Evolutionary conservation across 2,797 vertebrate species (phyloP).

Genomic region (Sebastes glaucus): DNA sequence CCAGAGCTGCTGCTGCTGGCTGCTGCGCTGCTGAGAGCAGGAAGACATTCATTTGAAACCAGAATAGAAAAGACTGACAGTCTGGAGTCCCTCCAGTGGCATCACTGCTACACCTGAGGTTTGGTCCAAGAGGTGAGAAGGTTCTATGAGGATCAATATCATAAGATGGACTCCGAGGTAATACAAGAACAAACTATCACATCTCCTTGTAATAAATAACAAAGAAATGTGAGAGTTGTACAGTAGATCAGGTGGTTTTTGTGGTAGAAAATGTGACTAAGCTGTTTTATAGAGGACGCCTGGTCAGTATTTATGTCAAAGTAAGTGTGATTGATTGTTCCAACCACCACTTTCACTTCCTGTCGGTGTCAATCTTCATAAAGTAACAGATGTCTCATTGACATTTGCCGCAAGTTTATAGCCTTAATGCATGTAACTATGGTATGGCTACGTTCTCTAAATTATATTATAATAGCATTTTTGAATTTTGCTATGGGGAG

Average conservation of each 20-base stretch:
- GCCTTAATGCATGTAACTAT: not conserved
- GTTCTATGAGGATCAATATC: slow-evolving; percentile 20
- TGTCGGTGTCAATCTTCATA: not conserved
- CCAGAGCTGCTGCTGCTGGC: not conserved
- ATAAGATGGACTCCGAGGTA: slow-evolving; percentile 10
- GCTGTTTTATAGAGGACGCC: slow-evolving; percentile 9
- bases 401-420: not conserved
- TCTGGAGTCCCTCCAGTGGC: not conserved
- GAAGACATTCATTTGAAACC: slow-evolving; percentile 42
- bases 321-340: not conserved
- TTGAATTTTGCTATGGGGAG: not conserved
- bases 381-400: not conserved
- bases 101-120: slow-evolving; percentile 8
- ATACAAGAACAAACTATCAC: slow-evolving; percentile 25
- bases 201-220: slow-evolving; percentile 19
- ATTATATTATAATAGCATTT: no score
- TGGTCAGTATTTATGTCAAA: not conserved
- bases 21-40: slow-evolving; percentile 16
- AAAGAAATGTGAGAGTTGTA: slow-evolving; percentile 24
- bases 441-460: not conserved
- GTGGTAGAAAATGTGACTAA: slow-evolving; percentile 8
- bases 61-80: slow-evolving; percentile 20
- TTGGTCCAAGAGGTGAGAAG: slow-evolving; percentile 1
- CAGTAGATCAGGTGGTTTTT: slow-evolving; percentile 20
- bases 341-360: not conserved